Conservation (phyloP, 2,113 vertebrate species). For the Boleophthalmus pectinirostris region DNA sequence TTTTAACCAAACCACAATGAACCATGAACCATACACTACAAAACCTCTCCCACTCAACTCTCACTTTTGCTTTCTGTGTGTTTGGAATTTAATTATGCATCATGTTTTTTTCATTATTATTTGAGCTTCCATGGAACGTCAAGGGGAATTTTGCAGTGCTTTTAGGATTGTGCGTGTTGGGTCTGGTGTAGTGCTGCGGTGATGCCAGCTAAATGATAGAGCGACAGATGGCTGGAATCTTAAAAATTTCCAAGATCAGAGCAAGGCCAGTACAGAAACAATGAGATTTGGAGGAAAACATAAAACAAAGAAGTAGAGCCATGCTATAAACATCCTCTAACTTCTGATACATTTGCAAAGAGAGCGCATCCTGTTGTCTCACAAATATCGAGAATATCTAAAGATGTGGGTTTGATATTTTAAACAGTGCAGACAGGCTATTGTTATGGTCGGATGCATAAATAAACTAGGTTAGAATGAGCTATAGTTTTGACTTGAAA, state of each 20-base stretch:
- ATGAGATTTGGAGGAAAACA: conserved; percentile 53
- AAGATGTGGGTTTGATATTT: not conserved
- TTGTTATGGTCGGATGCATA: conserved; percentile 3
- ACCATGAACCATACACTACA: not conserved
- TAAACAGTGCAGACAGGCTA: not conserved
- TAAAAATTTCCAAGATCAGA: conserved; percentile 68
- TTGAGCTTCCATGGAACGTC: conserved; percentile 3
- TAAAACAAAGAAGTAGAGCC: conserved; percentile 38
- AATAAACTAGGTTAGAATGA: not conserved
- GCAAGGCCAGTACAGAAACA: conserved; percentile 58
- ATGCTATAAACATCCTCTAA: conserved; percentile 51
- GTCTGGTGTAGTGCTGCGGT: conserved; percentile 32
- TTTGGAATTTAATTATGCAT: not conserved
- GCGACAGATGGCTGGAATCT: conserved; percentile 70
- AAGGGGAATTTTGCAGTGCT: conserved; percentile 16
- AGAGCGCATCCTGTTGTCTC: not conserved
- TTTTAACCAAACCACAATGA: not conserved
- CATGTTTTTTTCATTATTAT: not conserved
- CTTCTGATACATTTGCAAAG: conserved; percentile 26
- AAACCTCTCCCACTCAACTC: conserved; percentile 27
- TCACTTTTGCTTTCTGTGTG: conserved; percentile 43
- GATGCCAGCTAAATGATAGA: conserved; percentile 63
- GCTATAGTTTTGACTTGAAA: not conserved
- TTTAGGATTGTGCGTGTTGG: conserved; percentile 23
- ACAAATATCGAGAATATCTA: not conserved